Evolutionary conservation across 2,797 vertebrate species (phyloP), one percentile per base, ranked within the genome.

Genomic region (Cossypha heuglini): DNA sequence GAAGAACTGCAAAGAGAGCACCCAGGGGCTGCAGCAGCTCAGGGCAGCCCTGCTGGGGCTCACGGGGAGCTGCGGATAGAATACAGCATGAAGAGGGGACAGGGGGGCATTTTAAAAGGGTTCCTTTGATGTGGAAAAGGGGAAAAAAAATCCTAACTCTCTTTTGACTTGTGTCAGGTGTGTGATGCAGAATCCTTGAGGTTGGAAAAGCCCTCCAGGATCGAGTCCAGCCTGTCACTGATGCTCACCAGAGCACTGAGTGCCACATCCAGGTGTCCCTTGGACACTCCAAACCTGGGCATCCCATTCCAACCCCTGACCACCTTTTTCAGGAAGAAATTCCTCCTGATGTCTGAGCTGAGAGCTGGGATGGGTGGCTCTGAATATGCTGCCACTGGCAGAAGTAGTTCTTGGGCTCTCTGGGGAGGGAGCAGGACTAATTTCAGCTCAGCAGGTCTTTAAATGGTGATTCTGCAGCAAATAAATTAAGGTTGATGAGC

Each of bases 401-500:
- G 49, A 28, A 68, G 48, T 7, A 33, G 31, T 0, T 2, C n/a
- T 82, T 1, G 3, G 42, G 67, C 16, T 5, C 0, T 49, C n/a
- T 55, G 17, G 22, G 54, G 67, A 80, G 43, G 37, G 49, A 58
- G 54, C 5, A 33, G 85, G 40, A 61, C 75, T 31, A 58, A 86
- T 77, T 96, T 91, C 16, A 66, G 7, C 58, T 45, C 4, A 0
- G 55, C 40, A 59, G 75, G 51, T n/a, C 19, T 81, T 79, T 54
- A 59, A 86, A 37, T 7, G 5, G 37, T 17, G 51, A 73, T 75
- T 75, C 37, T 31, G 21, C 89, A 88, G 75, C 66, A 74, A 77
- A 96, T 84, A 90, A 87, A 88, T 93, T 74, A 88, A 69, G 40
- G 75, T 38, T 90, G 92, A 95, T 91, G 95, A 94, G 64, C 64